phyloP scores from a whole-genome alignment of 1,140 invertebrate genomes.

The Lycorma delicatula region DNA sequence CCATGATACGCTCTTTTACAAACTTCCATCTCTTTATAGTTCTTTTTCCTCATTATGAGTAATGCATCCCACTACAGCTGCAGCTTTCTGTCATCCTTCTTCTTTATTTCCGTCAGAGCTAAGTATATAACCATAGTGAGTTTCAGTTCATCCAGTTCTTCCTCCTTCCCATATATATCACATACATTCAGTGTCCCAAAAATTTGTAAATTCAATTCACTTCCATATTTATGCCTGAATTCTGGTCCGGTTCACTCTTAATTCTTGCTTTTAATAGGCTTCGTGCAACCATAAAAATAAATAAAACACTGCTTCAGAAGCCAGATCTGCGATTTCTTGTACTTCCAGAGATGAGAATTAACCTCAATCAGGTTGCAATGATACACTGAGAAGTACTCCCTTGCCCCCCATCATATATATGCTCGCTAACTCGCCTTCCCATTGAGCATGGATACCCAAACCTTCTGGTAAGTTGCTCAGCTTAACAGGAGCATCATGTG shows the following conservation, averaged over 20 bases:
- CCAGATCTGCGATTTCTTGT: too few species aligned
- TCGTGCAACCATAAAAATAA: too few species aligned
- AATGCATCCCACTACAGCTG: conserved; percentile 4
- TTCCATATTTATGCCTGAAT: too few species aligned
- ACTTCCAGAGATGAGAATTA: too few species aligned
- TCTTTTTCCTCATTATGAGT: neutral
- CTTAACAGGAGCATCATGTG: too few species aligned
- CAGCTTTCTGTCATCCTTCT: conserved; percentile 10
- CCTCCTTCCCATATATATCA: conserved; percentile 17
- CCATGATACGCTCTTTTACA: conserved; percentile 8
- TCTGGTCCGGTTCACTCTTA: neutral
- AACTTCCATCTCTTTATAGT: conserved; percentile 11
- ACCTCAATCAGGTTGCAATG: neutral
- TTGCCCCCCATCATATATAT: neutral
- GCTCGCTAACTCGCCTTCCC: neutral
- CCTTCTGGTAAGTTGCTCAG: too few species aligned
- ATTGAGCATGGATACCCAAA: too few species aligned
- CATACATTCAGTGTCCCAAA: conserved; percentile 18
- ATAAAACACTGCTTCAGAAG: too few species aligned
- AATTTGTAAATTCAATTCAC: neutral
- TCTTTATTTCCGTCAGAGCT: conserved; percentile 19
- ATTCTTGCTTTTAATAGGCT: neutral
- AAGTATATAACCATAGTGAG: conserved; percentile 6
- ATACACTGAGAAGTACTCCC: neutral
- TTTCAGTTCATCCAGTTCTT: conserved; percentile 13